Evolutionary conservation across 2,888 invertebrate genomes (phyloP).

Genomic region (Abrostola triplasia): DNA sequence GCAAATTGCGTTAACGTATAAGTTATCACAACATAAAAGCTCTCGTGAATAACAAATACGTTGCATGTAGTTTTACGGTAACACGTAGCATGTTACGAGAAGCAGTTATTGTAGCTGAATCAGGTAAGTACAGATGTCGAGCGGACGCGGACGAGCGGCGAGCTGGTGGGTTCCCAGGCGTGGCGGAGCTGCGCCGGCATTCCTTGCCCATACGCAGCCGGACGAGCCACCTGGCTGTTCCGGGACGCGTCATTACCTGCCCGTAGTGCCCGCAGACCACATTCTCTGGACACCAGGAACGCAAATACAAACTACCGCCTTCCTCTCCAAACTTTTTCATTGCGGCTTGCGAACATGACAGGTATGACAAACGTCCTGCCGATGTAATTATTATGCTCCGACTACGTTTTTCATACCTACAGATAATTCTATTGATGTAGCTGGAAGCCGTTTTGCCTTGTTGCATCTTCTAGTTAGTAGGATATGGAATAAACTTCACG

Average conservation of each 20-base stretch:
- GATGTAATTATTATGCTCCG: slow-evolving; percentile 62
- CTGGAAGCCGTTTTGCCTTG: slow-evolving; percentile 49
- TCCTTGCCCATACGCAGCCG: slow-evolving; percentile 82
- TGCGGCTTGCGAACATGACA: slow-evolving; percentile 61
- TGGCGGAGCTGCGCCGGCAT: slow-evolving; percentile 71
- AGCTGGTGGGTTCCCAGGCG: slow-evolving; percentile 78
- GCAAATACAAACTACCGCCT: slow-evolving; percentile 77
- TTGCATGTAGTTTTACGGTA: slow-evolving; percentile 50
- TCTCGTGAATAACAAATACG: slow-evolving; percentile 10
- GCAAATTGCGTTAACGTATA: too few relatives aligned
- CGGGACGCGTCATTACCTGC: slow-evolving; percentile 77
- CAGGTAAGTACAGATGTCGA: slow-evolving; percentile 70
- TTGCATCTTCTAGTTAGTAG: slow-evolving; percentile 33
- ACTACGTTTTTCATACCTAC: slow-evolving; percentile 57
- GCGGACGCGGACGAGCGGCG: slow-evolving; percentile 41
- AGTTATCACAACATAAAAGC: too few relatives aligned
- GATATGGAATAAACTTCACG: slow-evolving; percentile 23
- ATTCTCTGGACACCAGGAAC: slow-evolving; percentile 77
- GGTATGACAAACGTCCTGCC: slow-evolving; percentile 61
- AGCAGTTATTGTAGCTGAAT: slow-evolving; percentile 70
- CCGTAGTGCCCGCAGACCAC: slow-evolving; percentile 67
- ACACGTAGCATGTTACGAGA: slow-evolving; percentile 60
- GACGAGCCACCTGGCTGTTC: slow-evolving; percentile 79
- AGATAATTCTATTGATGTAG: slow-evolving; percentile 54
- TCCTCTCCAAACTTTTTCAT: slow-evolving; percentile 75